Evolutionary conservation across 2,113 vertebrate species (phyloP).

Genomic region (Anseranas semipalmata): DNA sequence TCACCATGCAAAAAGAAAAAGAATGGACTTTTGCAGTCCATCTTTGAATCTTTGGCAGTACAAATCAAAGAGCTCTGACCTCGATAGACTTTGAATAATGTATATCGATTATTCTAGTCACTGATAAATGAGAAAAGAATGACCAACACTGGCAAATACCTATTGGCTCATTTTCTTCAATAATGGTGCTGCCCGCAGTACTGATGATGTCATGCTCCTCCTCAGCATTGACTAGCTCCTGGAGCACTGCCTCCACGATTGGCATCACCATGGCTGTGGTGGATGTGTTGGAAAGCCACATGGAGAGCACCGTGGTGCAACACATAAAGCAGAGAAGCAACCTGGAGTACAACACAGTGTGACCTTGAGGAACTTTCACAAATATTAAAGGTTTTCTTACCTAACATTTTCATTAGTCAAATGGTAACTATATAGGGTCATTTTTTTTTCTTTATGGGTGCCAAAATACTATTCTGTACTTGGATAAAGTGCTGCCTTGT

Average conservation of each 20-base stretch:
- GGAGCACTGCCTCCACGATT: conserved; percentile 94
- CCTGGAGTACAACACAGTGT: conserved; percentile 71
- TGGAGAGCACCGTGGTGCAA: conserved; percentile 93
- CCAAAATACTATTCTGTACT: not conserved
- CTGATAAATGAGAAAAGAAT: not conserved
- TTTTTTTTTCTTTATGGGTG: not conserved
- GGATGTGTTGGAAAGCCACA: conserved; percentile 99
- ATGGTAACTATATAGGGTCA: not conserved
- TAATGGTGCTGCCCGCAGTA: conserved; percentile 48
- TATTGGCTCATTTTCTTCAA: conserved; percentile 71
- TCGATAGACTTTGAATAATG: fast-evolving
- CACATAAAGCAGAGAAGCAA: conserved; percentile 98
- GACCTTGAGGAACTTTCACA: not conserved
- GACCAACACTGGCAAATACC: conserved; percentile 48
- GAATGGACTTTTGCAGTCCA: fast-evolving
- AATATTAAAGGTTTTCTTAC: not conserved
- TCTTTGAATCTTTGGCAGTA: not conserved
- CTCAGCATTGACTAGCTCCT: conserved; percentile 90
- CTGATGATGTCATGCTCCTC: conserved; percentile 77
- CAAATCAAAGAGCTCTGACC: not conserved
- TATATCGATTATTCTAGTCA: fast-evolving
- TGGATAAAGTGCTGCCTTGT: not conserved
- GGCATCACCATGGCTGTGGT: conserved; percentile 99
- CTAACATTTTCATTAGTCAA: not conserved
- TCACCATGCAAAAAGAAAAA: not conserved